Evolutionary conservation across 2,113 vertebrate species (phyloP).

Genomic region (Taxidea taxus): DNA sequence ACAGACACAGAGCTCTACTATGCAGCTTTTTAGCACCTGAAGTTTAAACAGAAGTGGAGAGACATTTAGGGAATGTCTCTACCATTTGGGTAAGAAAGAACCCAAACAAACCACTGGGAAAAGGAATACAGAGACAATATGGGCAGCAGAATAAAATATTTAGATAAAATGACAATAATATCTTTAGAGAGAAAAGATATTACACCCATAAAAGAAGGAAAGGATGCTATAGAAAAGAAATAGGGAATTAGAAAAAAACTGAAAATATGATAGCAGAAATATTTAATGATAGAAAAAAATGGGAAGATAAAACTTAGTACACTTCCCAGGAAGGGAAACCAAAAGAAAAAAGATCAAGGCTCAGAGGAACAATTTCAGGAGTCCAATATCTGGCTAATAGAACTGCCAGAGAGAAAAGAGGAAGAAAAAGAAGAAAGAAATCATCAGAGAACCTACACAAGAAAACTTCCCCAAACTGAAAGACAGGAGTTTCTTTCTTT

Average conservation of each 20-base stretch:
- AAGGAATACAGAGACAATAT: not conserved
- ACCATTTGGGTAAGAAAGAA: not conserved
- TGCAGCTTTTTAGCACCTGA: not conserved
- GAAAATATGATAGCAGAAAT: not conserved
- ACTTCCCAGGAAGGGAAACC: not conserved
- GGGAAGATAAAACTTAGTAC: not conserved
- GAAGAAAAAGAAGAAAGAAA: not conserved
- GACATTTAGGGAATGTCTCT: not conserved
- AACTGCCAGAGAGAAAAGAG: not conserved
- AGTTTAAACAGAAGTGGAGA: not conserved
- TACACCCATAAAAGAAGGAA: not conserved
- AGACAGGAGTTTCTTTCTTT: not conserved
- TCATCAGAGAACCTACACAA: not conserved
- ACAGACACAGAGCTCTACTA: too few relatives aligned
- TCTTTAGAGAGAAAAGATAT: not conserved
- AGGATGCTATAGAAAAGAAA: not conserved
- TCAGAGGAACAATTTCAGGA: not conserved
- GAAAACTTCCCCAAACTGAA: not conserved
- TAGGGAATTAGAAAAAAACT: not conserved
- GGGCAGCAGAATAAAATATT: not conserved
- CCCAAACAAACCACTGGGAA: not conserved
- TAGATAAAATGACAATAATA: not conserved
- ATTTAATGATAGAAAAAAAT: not conserved
- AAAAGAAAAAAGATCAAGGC: not conserved
- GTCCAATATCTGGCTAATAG: not conserved